phyloP scores from a whole-genome alignment of 2,888 invertebrate genomes.

The Anticlea derivata region DNA sequence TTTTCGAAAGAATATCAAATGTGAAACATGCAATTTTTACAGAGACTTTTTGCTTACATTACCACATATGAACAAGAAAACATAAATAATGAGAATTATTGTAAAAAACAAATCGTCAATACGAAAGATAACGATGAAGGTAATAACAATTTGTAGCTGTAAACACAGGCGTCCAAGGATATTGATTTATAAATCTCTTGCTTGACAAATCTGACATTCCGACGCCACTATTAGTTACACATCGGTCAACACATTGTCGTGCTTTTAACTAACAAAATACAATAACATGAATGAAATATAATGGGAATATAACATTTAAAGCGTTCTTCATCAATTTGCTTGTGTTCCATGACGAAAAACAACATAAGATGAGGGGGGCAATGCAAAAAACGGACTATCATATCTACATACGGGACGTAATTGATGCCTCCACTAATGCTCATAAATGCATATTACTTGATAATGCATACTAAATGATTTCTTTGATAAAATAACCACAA shows the following conservation, averaged over 20 bases:
- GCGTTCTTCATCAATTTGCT: conserved; percentile 6
- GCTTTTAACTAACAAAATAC: conserved; percentile 4
- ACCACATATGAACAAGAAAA: conserved; percentile 1
- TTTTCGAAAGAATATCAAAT: neutral
- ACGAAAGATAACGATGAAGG: conserved; percentile 19
- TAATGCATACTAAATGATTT: conserved; percentile 5
- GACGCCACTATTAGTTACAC: conserved; percentile 44
- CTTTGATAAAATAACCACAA: conserved; percentile 16
- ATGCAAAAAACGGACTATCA: conserved; percentile 3
- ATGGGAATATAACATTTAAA: neutral
- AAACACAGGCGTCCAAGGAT: conserved; percentile 50
- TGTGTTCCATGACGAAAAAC: neutral
- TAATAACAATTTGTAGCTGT: conserved; percentile 35
- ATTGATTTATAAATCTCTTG: conserved; percentile 57
- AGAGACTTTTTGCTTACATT: conserved; percentile 5
- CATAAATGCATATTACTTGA: too few relatives aligned
- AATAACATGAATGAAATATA: neutral
- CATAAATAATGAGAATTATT: neutral
- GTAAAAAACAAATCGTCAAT: conserved; percentile 10
- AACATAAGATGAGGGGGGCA: neutral
- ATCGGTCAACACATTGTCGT: conserved; percentile 25
- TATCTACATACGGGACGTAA: neutral
- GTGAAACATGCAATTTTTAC: neutral
- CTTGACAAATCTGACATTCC: conserved; percentile 46
- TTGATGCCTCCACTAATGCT: conserved; percentile 2